Evolutionary conservation across 2,888 invertebrate genomes (phyloP).

Genomic region (Apeira syringaria): DNA sequence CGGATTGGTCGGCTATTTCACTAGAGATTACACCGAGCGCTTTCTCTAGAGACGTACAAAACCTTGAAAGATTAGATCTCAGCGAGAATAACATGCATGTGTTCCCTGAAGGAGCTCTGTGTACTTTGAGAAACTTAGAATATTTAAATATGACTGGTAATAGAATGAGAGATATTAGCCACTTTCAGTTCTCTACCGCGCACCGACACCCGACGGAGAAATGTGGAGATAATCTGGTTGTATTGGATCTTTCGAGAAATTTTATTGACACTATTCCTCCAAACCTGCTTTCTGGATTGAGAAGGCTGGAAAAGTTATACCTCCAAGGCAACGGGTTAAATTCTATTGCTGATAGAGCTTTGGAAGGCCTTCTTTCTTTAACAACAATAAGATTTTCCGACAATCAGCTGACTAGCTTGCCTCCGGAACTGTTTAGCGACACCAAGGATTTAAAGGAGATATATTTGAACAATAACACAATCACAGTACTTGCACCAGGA

Average conservation of each 20-base stretch:
- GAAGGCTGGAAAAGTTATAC: constrained; percentile 88
- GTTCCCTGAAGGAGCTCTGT: constrained; percentile 90
- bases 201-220: constrained; percentile 84
- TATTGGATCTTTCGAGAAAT: constrained; percentile 90
- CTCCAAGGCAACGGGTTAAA: constrained; percentile 90
- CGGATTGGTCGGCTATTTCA: constrained; percentile 92
- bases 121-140: constrained; percentile 89
- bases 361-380: constrained; percentile 89
- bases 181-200: constrained; percentile 87
- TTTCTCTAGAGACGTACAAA: constrained; percentile 88
- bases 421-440: constrained; percentile 92
- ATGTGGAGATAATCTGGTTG: constrained; percentile 87
- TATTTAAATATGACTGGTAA: constrained; percentile 91
- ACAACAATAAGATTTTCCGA: constrained; percentile 90
- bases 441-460: constrained; percentile 91
- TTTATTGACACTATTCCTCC: constrained; percentile 89
- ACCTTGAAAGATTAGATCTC: constrained; percentile 89
- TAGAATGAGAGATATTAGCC: constrained; percentile 88
- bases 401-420: constrained; percentile 91
- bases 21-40: constrained; percentile 89
- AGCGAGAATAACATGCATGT: constrained; percentile 92
- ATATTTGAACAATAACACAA: constrained; percentile 91
- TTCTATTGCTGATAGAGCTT: constrained; percentile 90
- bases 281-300: constrained; percentile 87
- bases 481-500: constrained; percentile 91